phyloP scores from a whole-genome alignment of 2,797 vertebrate species.

The Sebastes trivittatus region DNA sequence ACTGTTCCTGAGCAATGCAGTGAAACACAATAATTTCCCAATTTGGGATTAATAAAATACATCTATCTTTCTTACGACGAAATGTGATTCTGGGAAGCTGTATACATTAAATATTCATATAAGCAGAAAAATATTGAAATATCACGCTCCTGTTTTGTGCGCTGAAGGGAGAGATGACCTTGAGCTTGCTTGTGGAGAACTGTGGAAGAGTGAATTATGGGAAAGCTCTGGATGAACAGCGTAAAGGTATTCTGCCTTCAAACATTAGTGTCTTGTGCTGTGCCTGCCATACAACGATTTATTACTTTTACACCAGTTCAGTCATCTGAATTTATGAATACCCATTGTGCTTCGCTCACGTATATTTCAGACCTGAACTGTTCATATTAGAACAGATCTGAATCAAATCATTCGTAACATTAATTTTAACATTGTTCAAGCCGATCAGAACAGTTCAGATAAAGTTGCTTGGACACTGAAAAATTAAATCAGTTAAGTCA shows the following conservation, averaged over 20 bases:
- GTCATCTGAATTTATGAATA: not conserved
- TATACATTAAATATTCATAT: not conserved
- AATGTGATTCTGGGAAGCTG: not conserved
- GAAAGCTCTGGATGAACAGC: constrained; percentile 85
- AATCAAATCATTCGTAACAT: not conserved
- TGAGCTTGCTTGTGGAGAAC: constrained; percentile 93
- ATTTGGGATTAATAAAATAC: no score
- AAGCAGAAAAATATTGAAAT: not conserved
- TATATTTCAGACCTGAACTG: not conserved
- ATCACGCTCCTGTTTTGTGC: not conserved
- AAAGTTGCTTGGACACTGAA: not conserved
- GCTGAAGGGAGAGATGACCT: constrained; percentile 82
- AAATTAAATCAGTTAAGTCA: not conserved
- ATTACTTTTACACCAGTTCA: not conserved
- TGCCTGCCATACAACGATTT: not conserved
- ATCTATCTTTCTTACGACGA: not conserved
- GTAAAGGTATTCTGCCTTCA: constrained; percentile 85
- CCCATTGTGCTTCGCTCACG: not conserved
- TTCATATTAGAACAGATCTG: not conserved
- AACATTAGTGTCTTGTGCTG: not conserved
- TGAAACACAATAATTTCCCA: no score
- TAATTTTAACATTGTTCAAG: not conserved
- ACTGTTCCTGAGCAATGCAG: no score
- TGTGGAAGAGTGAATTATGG: constrained; percentile 94
- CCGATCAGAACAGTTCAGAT: not conserved